phyloP scores from a whole-genome alignment of 1,140 invertebrate genomes.

The Listronotus oregonensis region DNA sequence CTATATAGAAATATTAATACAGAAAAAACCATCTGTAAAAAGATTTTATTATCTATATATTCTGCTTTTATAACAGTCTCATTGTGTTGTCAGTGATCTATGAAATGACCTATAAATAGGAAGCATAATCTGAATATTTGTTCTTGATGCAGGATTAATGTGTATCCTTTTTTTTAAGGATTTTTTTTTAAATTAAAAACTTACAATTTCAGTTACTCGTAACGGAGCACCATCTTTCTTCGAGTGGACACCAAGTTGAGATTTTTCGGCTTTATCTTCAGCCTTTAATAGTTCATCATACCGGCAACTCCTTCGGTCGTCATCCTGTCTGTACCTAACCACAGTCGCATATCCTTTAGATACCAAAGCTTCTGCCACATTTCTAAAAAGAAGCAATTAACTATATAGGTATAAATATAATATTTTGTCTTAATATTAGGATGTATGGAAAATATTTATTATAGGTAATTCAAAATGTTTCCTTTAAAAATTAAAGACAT shows the following conservation, averaged over 20 bases:
- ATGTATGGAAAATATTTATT: neutral
- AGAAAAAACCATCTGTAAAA: too few relatives aligned
- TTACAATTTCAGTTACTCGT: conserved; percentile 86
- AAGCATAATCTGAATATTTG: too few relatives aligned
- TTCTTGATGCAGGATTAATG: too few relatives aligned
- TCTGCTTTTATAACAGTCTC: too few relatives aligned
- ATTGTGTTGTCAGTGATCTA: too few relatives aligned
- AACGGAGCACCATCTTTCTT: conserved; percentile 85
- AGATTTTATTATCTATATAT: too few relatives aligned
- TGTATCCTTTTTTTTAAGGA: too few relatives aligned
- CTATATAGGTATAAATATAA: conserved; percentile 5
- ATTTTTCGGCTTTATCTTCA: conserved; percentile 90
- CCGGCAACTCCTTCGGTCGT: conserved; percentile 92
- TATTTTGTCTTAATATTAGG: neutral
- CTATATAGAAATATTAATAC: too few relatives aligned
- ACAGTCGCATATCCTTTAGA: conserved; percentile 91
- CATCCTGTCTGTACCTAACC: conserved; percentile 90
- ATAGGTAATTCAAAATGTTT: too few relatives aligned
- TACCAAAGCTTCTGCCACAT: conserved; percentile 93
- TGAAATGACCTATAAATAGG: too few relatives aligned
- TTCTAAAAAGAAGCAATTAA: conserved; percentile 64
- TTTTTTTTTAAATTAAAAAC: conserved; percentile 29
- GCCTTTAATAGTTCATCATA: conserved; percentile 94
- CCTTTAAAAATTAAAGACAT: too few relatives aligned
- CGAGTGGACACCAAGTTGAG: conserved; percentile 78